phyloP scores from a whole-genome alignment of 2,888 invertebrate species.

The Harpagoxenus sublaevis region DNA sequence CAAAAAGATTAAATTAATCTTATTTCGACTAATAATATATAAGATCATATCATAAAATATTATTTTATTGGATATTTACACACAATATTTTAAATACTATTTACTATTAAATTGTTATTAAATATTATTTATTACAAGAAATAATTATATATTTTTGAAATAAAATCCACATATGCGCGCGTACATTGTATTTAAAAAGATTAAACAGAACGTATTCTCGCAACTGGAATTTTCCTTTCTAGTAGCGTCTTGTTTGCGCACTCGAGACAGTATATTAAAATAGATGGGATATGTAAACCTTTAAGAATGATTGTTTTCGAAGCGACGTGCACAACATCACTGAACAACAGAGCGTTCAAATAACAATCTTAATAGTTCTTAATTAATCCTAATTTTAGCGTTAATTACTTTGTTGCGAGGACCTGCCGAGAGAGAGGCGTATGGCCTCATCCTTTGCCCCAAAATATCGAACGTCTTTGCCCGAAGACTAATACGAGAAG shows the following conservation, averaged over 20 bases:
- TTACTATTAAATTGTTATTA: not conserved
- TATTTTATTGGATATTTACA: constrained; percentile 4
- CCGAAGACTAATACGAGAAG: constrained; percentile 8
- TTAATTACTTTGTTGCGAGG: constrained; percentile 66
- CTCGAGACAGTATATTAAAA: not conserved
- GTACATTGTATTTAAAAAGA: not conserved
- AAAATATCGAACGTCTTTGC: constrained; percentile 24
- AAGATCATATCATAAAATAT: not conserved
- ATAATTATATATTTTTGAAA: not conserved
- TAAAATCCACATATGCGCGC: not conserved
- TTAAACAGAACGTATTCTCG: not conserved
- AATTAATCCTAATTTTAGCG: constrained; percentile 72
- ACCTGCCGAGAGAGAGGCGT: constrained; percentile 24
- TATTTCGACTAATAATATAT: not conserved
- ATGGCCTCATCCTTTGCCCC: not conserved
- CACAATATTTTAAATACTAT: not conserved
- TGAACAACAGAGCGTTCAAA: constrained; percentile 22
- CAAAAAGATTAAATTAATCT: not conserved
- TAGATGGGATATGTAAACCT: not conserved
- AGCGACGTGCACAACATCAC: not conserved
- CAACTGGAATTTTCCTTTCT: not conserved
- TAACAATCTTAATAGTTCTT: constrained; percentile 64
- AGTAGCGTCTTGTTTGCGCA: constrained; percentile 1
- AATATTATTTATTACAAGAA: not conserved
- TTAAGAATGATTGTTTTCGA: constrained; percentile 18